These are phyloP conservation scores for Plemyria rubiginata DNA, from an alignment of 2,888 invertebrate species.

Conservation along the genomic window DNA sequence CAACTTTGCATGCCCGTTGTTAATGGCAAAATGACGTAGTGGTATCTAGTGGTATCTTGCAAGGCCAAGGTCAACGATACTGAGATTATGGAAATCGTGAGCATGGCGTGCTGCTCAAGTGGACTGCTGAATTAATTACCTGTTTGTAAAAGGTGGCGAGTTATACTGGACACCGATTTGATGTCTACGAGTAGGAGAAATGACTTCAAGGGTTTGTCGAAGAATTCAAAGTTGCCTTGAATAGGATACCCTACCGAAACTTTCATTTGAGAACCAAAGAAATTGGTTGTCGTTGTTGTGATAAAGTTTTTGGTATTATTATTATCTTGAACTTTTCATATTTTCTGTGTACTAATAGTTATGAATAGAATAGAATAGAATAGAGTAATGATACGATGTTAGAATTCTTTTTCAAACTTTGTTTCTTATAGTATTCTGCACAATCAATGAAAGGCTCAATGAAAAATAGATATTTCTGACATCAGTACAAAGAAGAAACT, in stretches of 20 bases:
- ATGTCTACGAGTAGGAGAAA: no score
- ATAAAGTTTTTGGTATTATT: no score
- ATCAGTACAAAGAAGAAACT: conserved; percentile 18
- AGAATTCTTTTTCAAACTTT: no score
- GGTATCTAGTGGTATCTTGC: conserved; percentile 24
- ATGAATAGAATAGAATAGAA: no score
- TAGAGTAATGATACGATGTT: no score
- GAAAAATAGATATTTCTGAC: conserved; percentile 9
- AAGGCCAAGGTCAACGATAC: conserved; percentile 28
- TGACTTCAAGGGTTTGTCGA: no score
- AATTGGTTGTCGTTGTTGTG: no score
- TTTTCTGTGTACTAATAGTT: no score
- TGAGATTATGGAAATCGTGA: conserved; percentile 30
- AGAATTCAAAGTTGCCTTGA: no score
- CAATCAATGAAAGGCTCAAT: background rate
- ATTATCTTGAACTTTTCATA: no score
- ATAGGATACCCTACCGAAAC: no score
- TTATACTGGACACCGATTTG: background rate
- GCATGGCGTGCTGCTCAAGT: conserved; percentile 27
- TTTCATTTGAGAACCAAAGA: no score
- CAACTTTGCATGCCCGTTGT: conserved; percentile 18
- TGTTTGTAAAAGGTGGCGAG: conserved; percentile 26
- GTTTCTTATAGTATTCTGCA: background rate
- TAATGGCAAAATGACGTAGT: conserved; percentile 23
- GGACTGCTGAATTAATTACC: conserved; percentile 28